Evolutionary conservation across 2,113 vertebrate genomes (phyloP).

Genomic region (Aspidoscelis tigris): DNA sequence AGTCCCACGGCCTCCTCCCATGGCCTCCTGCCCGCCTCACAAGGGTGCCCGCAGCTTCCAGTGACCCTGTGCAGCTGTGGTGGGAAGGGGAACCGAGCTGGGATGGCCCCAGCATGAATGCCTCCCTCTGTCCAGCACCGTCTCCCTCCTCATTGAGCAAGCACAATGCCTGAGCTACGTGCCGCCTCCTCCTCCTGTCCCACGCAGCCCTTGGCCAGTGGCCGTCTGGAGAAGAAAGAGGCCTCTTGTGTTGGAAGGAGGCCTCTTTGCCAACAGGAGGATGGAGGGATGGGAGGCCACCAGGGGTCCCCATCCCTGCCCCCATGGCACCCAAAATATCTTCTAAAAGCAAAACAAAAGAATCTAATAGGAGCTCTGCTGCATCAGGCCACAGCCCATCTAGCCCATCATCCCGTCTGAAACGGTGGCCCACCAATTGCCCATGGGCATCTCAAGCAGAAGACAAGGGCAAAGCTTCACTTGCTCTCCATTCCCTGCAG

Average conservation of each 20-base stretch:
- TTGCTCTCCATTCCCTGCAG: no score
- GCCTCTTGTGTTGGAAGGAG: not conserved
- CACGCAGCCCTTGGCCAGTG: not conserved
- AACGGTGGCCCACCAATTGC: no score
- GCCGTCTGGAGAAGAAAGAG: not conserved
- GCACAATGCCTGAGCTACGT: slow-evolving; percentile 9
- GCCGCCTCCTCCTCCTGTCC: not conserved
- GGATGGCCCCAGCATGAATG: slow-evolving; percentile 5
- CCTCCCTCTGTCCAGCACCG: slow-evolving; percentile 2
- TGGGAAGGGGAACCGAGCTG: not conserved
- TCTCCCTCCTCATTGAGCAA: not conserved
- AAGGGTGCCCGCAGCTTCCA: not conserved
- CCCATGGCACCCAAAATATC: not conserved
- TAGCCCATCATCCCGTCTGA: no score
- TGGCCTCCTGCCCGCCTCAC: not conserved
- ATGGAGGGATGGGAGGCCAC: not conserved
- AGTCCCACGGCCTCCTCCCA: no score
- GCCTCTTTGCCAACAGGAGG: not conserved
- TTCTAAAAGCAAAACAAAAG: no score
- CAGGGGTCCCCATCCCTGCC: not conserved
- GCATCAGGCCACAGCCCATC: no score
- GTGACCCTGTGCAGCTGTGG: not conserved
- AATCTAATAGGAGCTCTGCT: no score
- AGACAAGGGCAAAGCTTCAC: no score
- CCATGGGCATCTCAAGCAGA: no score